phyloP scores from a whole-genome alignment of 2,113 vertebrate species.

The Chamaea fasciata region DNA sequence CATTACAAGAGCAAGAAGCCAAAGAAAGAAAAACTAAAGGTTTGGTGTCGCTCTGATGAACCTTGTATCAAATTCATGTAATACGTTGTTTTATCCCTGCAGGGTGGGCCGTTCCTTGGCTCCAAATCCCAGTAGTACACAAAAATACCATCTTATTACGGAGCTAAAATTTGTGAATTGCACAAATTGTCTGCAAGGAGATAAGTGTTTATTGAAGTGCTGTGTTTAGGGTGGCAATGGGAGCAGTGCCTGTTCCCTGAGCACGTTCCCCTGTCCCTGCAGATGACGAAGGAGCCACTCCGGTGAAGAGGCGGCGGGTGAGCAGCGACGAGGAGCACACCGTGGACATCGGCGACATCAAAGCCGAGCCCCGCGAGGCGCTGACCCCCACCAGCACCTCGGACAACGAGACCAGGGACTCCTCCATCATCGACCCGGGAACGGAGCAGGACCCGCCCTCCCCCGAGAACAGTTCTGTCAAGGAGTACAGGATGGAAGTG shows the following conservation, averaged over 20 bases:
- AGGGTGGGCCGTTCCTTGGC: not conserved
- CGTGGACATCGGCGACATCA: constrained; percentile 75
- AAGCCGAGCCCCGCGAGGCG: constrained; percentile 84
- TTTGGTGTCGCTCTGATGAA: not conserved
- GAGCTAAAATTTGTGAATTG: not conserved
- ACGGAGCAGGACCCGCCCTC: constrained; percentile 95
- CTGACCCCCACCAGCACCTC: constrained; percentile 94
- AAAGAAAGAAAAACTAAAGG: constrained; percentile 94
- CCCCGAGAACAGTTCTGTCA: constrained; percentile 79
- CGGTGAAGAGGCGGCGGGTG: constrained; percentile 89
- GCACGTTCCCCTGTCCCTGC: not conserved
- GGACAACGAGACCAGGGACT: constrained; percentile 96
- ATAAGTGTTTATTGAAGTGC: not conserved
- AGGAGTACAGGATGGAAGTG: constrained; percentile 89
- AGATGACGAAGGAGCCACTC: constrained; percentile 94
- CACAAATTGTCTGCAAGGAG: not conserved
- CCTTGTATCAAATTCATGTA: not conserved
- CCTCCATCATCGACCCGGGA: constrained; percentile 95
- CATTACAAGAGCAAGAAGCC: constrained; percentile 89
- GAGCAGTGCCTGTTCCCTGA: not conserved
- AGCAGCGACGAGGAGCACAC: constrained; percentile 87
- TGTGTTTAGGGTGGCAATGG: not conserved
- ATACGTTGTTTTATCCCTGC: rapidly evolving
- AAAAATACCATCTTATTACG: rapidly evolving
- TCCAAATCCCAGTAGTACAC: rapidly evolving